Evolutionary conservation across 2,888 invertebrate species (phyloP).

Genomic region (Lepetodrilus schrolli): DNA sequence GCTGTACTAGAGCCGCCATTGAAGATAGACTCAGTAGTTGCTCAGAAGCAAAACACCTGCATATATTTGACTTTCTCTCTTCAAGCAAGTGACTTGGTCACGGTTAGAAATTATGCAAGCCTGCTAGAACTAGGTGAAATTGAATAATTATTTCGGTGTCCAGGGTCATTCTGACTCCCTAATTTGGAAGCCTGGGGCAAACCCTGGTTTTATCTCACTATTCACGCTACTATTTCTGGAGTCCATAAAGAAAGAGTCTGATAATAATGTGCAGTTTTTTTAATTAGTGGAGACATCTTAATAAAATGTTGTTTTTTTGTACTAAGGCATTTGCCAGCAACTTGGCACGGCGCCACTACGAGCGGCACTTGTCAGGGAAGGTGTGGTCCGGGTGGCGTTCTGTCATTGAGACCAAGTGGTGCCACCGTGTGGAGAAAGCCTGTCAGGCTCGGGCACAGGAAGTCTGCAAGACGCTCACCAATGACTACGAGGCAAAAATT

Average conservation of each 20-base stretch:
- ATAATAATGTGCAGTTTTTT: too few relatives aligned
- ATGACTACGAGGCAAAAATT: constrained; percentile 70
- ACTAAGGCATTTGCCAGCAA: constrained; percentile 68
- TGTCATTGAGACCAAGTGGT: constrained; percentile 67
- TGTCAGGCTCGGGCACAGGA: constrained; percentile 74
- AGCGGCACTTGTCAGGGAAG: constrained; percentile 56
- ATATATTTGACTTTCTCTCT: neutral
- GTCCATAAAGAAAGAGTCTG: too few relatives aligned
- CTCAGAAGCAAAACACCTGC: neutral
- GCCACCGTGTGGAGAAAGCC: constrained; percentile 68
- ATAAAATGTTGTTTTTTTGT: neutral
- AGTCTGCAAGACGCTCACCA: constrained; percentile 70
- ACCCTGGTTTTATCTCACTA: neutral
- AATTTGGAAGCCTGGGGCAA: neutral
- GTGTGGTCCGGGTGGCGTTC: constrained; percentile 71
- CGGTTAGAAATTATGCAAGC: too few relatives aligned
- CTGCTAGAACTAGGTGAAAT: too few relatives aligned
- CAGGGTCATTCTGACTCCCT: too few relatives aligned
- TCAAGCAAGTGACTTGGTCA: too few relatives aligned
- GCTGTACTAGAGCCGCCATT: too few relatives aligned
- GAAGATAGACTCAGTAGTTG: too few relatives aligned
- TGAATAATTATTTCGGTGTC: too few relatives aligned
- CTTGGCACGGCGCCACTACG: constrained; percentile 66
- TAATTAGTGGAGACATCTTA: too few relatives aligned
- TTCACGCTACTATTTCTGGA: neutral